Evolutionary conservation across 2,113 vertebrate species (phyloP).

Genomic region (Tupaia chinensis): DNA sequence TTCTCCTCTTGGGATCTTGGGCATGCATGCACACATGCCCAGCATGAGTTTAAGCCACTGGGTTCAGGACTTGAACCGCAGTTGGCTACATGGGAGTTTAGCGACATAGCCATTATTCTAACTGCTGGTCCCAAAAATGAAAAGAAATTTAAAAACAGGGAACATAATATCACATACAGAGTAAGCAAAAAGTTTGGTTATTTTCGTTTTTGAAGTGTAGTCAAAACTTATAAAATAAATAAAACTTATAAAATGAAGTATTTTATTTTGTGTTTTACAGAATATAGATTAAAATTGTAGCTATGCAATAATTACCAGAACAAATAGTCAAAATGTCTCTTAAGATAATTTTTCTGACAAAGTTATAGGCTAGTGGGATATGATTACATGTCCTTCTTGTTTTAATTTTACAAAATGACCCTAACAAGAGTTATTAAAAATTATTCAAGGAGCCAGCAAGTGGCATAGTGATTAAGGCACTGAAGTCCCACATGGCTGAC

Average conservation of each 20-base stretch:
- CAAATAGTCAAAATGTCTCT: not conserved
- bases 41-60: too few species aligned
- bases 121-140: too few species aligned
- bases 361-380: not conserved
- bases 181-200: conserved; percentile 12
- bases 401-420: not conserved
- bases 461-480: too few species aligned
- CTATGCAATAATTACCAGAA: not conserved
- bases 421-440: not conserved
- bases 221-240: not conserved
- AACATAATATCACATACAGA: not conserved
- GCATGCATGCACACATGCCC: too few species aligned
- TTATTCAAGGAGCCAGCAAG: not conserved
- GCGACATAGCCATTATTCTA: too few species aligned
- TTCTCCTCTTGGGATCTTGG: too few species aligned
- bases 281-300: not conserved
- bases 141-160: not conserved
- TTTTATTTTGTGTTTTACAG: conserved; percentile 14
- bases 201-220: conserved; percentile 3
- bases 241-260: not conserved
- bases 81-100: too few species aligned
- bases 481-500: too few species aligned
- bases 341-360: conserved; percentile 18
- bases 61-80: too few species aligned
- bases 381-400: not conserved